These are phyloP conservation scores for Scortum barcoo DNA, from an alignment of 2,113 vertebrate genomes.

Conservation along the genomic window DNA sequence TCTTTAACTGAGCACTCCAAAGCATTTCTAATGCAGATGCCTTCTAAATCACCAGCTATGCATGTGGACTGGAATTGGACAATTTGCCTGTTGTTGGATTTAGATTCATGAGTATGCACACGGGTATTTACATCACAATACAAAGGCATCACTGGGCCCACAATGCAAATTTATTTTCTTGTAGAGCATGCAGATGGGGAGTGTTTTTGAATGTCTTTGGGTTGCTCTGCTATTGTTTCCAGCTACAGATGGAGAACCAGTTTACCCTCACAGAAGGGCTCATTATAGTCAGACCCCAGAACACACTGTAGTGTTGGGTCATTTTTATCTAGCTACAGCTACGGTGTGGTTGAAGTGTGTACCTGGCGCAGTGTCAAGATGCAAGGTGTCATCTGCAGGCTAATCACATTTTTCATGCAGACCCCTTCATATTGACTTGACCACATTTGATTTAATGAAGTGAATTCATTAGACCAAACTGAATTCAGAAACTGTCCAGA, in stretches of 20 bases:
- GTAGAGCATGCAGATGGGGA: neutral
- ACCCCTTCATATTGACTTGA: constrained; percentile 53
- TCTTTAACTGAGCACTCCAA: constrained; percentile 23
- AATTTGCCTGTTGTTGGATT: constrained; percentile 58
- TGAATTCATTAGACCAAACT: constrained; percentile 70
- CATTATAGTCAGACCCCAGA: constrained; percentile 36
- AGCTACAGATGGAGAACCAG: constrained; percentile 36
- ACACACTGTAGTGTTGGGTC: constrained; percentile 13
- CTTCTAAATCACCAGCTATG: constrained; percentile 19
- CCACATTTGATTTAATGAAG: constrained; percentile 74
- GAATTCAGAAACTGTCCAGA: constrained; percentile 58
- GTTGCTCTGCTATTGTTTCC: constrained; percentile 34
- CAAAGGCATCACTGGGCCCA: neutral
- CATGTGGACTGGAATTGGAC: constrained; percentile 55
- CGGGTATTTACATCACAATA: constrained; percentile 68
- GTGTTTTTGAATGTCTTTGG: constrained; percentile 1
- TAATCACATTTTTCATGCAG: constrained; percentile 66
- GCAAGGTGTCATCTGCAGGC: constrained; percentile 57
- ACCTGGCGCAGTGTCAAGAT: constrained; percentile 48
- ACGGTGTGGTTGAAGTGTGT: constrained; percentile 13
- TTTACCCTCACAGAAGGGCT: constrained; percentile 32
- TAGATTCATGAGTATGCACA: constrained; percentile 26
- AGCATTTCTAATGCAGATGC: constrained; percentile 65
- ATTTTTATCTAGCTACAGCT: constrained; percentile 20
- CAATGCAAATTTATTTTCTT: constrained; percentile 52